Percentiles rank a stretch among this genome's conserved stretches.
Evolutionary conservation across 2,888 invertebrate species (phyloP).

Genomic region (Andrena trimmerana): DNA sequence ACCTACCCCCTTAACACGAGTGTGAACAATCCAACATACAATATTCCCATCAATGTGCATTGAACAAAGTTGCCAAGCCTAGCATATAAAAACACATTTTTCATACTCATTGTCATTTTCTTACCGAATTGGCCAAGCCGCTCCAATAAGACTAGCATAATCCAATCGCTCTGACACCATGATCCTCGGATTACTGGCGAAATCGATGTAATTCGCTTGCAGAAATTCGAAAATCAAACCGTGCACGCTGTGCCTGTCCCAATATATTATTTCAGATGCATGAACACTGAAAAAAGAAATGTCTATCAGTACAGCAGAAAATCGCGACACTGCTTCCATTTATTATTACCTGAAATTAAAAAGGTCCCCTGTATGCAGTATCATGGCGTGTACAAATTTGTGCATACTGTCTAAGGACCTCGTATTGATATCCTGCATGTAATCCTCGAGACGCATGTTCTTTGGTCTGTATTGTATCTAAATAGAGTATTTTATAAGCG

Average conservation of each 20-base stretch:
- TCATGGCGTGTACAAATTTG: constrained; percentile 75
- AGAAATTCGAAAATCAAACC: constrained; percentile 70
- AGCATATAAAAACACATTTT: not conserved
- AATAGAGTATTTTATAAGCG: not conserved
- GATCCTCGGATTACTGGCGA: constrained; percentile 68
- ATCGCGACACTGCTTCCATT: not conserved
- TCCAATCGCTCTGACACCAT: constrained; percentile 67
- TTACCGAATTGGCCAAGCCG: constrained; percentile 74
- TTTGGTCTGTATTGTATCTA: constrained; percentile 71
- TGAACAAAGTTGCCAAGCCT: not conserved
- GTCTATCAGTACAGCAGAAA: not conserved
- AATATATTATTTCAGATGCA: constrained; percentile 65
- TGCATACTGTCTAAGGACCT: constrained; percentile 75
- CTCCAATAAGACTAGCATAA: constrained; percentile 59
- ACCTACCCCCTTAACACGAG: too few relatives aligned
- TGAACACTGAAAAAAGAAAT: constrained; percentile 58
- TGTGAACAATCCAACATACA: too few relatives aligned
- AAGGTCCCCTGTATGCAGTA: constrained; percentile 72
- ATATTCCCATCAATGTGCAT: too few relatives aligned
- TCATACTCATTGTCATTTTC: not conserved
- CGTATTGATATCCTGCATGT: constrained; percentile 74
- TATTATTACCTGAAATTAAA: constrained; percentile 78
- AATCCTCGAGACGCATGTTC: constrained; percentile 70
- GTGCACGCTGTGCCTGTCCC: constrained; percentile 72
- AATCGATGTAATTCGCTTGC: constrained; percentile 65